Conservation (phyloP, 2,888 invertebrate species). For the Lingula anatina region DNA sequence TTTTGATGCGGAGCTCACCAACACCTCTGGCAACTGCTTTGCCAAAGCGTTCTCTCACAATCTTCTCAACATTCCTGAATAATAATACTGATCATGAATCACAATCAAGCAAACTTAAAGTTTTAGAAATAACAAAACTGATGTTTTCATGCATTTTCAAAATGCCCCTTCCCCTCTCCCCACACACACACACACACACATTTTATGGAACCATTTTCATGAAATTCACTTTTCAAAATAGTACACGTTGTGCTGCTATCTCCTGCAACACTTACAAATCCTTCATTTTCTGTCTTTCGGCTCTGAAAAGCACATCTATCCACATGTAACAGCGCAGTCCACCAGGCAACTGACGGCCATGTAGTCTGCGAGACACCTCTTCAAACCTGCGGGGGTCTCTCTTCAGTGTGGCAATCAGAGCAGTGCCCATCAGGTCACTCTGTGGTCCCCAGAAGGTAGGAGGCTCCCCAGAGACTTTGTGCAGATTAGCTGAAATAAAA, state of each 20-base stretch:
- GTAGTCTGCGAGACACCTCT: conserved; percentile 36
- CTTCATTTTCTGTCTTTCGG: conserved; percentile 35
- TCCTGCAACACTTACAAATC: conserved; percentile 43
- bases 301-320: conserved; percentile 43
- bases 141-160: no score
- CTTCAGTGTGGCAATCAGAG: conserved; percentile 39
- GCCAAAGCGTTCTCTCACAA: conserved; percentile 48
- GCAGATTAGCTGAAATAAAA: no score
- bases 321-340: conserved; percentile 42
- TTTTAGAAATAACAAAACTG: no score
- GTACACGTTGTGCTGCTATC: no score
- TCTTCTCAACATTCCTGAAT: conserved; percentile 41
- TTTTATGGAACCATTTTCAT: no score
- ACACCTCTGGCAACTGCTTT: conserved; percentile 37
- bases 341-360: conserved; percentile 44
- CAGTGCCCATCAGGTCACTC: conserved; percentile 40
- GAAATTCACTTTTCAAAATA: no score
- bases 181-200: no score
- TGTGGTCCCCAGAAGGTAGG: conserved; percentile 46
- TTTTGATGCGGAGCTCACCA: conserved; percentile 37
- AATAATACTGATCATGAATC: conserved; percentile 1
- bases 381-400: conserved; percentile 43
- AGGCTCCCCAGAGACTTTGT: no score
- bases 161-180: no score
- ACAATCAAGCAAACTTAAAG: no score